Conservation (phyloP, 2,888 invertebrate species). For the Stenurella melanura region DNA sequence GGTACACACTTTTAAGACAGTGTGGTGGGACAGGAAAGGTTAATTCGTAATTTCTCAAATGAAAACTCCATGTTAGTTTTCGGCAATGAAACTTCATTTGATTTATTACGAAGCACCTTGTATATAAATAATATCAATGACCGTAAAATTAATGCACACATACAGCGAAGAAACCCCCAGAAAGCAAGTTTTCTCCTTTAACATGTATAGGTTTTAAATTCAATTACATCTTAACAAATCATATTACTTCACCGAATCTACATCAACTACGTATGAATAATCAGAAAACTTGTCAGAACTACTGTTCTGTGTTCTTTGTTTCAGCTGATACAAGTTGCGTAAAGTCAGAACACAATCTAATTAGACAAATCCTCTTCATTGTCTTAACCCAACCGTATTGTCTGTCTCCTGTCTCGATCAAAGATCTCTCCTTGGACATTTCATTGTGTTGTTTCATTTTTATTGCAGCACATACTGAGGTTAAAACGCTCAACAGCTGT, state of each 20-base stretch:
- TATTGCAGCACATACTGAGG: conserved; percentile 19
- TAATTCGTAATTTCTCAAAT: too few species aligned
- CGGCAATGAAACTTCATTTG: too few species aligned
- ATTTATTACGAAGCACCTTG: too few species aligned
- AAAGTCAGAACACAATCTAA: conserved; percentile 16
- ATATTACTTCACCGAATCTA: neutral
- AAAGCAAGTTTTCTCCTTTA: too few species aligned
- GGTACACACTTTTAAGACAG: too few species aligned
- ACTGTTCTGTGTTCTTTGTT: neutral
- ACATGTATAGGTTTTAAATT: too few species aligned
- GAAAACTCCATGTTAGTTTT: too few species aligned
- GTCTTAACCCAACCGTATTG: conserved; percentile 22
- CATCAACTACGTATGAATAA: neutral
- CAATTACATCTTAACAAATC: neutral
- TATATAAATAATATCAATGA: too few species aligned
- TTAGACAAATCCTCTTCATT: conserved; percentile 35
- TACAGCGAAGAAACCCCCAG: too few species aligned
- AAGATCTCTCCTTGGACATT: conserved; percentile 31
- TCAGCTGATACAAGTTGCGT: neutral
- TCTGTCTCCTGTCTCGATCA: conserved; percentile 32
- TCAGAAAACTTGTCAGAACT: neutral
- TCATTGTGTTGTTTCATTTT: conserved; percentile 34
- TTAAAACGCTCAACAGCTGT: conserved; percentile 37
- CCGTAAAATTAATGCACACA: too few species aligned
- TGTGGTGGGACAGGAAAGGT: too few species aligned